These are phyloP conservation scores for Coenonympha arcania DNA, from an alignment of 2,888 invertebrate species.

Conservation along the genomic window DNA sequence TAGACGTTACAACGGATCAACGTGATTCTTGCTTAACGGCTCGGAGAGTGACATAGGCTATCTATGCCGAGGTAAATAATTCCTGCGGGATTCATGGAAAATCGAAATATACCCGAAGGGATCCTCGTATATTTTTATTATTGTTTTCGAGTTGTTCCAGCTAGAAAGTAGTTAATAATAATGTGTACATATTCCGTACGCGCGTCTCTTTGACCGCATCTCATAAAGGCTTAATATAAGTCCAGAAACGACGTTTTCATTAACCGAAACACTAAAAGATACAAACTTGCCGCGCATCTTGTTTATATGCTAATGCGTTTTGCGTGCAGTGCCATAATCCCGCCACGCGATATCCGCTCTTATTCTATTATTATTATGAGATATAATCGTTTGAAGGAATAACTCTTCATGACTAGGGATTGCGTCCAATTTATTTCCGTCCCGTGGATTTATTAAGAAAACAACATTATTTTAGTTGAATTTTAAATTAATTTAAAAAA, in stretches of 20 bases:
- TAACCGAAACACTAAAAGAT: constrained; percentile 39
- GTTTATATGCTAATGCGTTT: constrained; percentile 58
- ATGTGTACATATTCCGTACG: not conserved
- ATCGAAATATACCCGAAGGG: too few relatives aligned
- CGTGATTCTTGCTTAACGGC: too few relatives aligned
- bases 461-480: not conserved
- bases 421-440: constrained; percentile 7
- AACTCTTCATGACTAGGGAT: constrained; percentile 5
- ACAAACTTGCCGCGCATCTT: constrained; percentile 42
- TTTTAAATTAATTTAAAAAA: too few relatives aligned
- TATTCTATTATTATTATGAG: constrained; percentile 4
- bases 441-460: constrained; percentile 7
- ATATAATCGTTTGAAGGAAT: not conserved
- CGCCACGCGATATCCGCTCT: constrained; percentile 8
- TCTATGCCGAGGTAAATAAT: too few relatives aligned
- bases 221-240: constrained; percentile 15
- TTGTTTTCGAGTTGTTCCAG: not conserved
- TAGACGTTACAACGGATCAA: too few relatives aligned
- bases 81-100: too few relatives aligned
- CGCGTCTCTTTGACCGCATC: not conserved
- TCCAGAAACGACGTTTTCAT: constrained; percentile 42
- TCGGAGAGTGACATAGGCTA: too few relatives aligned
- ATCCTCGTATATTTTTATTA: too few relatives aligned
- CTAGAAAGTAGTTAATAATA: not conserved
- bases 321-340: constrained; percentile 32